Evolutionary conservation across 2,888 invertebrate species (phyloP).

Genomic region (Thymelicus sylvestris): DNA sequence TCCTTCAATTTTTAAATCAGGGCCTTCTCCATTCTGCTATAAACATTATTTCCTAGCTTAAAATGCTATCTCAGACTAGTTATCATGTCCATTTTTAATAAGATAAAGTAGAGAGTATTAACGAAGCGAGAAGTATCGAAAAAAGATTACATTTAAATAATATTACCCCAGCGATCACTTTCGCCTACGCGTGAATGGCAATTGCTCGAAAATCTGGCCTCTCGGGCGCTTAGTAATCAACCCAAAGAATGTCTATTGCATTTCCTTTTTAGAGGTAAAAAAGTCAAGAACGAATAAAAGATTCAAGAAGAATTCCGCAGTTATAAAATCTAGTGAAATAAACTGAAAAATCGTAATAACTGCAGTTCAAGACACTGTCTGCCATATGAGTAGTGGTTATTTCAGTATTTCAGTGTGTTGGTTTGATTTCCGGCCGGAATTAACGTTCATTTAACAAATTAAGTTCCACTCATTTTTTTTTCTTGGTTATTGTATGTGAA

Average conservation of each 20-base stretch:
- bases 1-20: too few species aligned
- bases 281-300: constrained; percentile 44
- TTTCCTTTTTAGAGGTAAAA: constrained; percentile 75
- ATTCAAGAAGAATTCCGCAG: background rate
- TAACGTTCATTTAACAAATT: too few species aligned
- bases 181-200: constrained; percentile 74
- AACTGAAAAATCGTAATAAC: too few species aligned
- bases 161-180: constrained; percentile 82
- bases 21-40: background rate
- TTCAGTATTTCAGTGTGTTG: too few species aligned
- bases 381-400: too few species aligned
- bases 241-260: constrained; percentile 72
- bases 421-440: too few species aligned
- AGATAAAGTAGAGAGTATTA: constrained; percentile 48
- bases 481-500: too few species aligned
- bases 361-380: too few species aligned
- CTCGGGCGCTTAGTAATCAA: constrained; percentile 80
- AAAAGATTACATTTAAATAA: constrained; percentile 84
- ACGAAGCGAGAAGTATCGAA: constrained; percentile 75
- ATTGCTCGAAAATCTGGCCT: constrained; percentile 79
- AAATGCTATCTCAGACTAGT: constrained; percentile 20
- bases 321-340: background rate
- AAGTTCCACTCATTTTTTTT: too few species aligned
- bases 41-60: background rate
- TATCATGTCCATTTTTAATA: constrained; percentile 44